Percentiles rank a stretch among this genome's conserved stretches.
Evolutionary conservation across 2,797 vertebrate species (phyloP).

Genomic region (Aldrovandia affinis): DNA sequence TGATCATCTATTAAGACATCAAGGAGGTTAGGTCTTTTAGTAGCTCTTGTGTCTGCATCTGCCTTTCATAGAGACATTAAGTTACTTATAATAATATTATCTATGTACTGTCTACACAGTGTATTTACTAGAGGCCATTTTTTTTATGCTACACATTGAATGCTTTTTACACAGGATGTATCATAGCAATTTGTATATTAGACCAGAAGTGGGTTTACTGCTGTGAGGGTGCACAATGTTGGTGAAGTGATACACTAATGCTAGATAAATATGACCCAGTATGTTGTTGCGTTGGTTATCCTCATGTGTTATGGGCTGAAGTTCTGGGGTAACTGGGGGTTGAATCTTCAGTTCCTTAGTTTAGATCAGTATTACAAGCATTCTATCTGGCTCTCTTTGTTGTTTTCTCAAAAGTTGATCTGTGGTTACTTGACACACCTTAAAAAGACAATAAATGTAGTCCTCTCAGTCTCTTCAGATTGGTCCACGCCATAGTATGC

Average conservation of each 20-base stretch:
- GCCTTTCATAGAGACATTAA: background rate
- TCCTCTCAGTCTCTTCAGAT: too few relatives aligned
- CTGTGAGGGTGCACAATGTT: background rate
- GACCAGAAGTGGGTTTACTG: background rate
- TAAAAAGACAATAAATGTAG: too few relatives aligned
- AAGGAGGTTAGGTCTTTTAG: background rate
- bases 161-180: background rate
- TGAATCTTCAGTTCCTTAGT: too few relatives aligned
- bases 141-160: background rate
- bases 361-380: too few relatives aligned
- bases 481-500: too few relatives aligned
- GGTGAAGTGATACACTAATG: background rate
- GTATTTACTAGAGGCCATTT: too few relatives aligned
- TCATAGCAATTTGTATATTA: background rate
- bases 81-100: background rate
- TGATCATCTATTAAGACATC: background rate
- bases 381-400: too few relatives aligned
- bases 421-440: too few relatives aligned
- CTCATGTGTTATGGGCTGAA: background rate
- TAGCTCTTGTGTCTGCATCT: background rate
- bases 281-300: background rate
- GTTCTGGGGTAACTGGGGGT: background rate
- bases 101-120: too few relatives aligned
- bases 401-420: too few relatives aligned
- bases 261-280: background rate